Percentiles rank a stretch among this genome's conserved stretches.
Evolutionary conservation across 2,888 invertebrate genomes (phyloP).

Genomic region (Creontiades dilutus): DNA sequence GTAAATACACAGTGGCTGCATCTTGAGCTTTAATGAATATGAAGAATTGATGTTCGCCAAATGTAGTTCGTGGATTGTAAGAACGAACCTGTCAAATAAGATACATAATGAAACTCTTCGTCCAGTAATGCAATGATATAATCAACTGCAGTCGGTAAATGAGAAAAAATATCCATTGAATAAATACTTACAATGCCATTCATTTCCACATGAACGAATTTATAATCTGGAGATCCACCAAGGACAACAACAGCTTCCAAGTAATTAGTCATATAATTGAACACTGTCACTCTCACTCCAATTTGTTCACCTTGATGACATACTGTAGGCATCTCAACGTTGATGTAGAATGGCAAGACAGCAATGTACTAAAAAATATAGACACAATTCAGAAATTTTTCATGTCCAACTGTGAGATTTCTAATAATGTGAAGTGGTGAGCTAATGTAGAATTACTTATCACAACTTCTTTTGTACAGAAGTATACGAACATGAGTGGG

Average conservation of each 20-base stretch:
- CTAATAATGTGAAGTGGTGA: too few relatives aligned
- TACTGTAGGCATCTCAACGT: constrained; percentile 92
- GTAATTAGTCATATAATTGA: constrained; percentile 93
- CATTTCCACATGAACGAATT: constrained; percentile 94
- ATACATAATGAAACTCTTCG: neutral
- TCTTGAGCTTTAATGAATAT: constrained; percentile 90
- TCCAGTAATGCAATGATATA: neutral
- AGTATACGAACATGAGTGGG: too few relatives aligned
- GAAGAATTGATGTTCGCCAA: constrained; percentile 97
- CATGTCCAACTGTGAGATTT: too few relatives aligned
- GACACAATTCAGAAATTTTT: too few relatives aligned
- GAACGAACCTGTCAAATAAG: constrained; percentile 82
- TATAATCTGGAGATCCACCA: constrained; percentile 90
- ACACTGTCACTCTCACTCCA: constrained; percentile 93
- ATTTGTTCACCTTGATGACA: constrained; percentile 96
- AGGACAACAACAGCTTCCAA: constrained; percentile 94
- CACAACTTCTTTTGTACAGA: too few relatives aligned
- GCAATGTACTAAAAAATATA: constrained; percentile 86
- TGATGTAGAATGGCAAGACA: constrained; percentile 95
- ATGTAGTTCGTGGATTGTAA: constrained; percentile 93
- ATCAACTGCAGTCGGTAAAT: neutral
- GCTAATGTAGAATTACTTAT: too few relatives aligned
- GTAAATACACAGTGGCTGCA: constrained; percentile 91
- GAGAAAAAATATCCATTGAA: neutral
- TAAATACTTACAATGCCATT: constrained; percentile 85